A percentile compares a stretch with the other conserved stretches of the same genome.
Conservation (phyloP, 1,140 invertebrate species). For the Mamestra configurata region DNA sequence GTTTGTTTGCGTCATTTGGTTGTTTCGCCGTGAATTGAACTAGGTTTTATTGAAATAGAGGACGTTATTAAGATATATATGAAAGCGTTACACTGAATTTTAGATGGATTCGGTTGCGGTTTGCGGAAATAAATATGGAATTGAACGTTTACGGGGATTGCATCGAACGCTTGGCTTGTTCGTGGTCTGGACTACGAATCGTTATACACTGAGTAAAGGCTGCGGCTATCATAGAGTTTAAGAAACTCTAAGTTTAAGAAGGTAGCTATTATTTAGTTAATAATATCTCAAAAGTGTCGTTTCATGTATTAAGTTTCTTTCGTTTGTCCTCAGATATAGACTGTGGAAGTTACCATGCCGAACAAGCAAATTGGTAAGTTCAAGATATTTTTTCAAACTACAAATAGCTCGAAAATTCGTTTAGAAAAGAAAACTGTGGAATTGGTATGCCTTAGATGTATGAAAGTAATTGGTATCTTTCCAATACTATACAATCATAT, state of each 20-base stretch:
- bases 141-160: slow-evolving; percentile 8
- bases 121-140: slow-evolving; percentile 28
- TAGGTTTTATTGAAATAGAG: slow-evolving; percentile 60
- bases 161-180: background rate
- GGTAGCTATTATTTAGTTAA: too few species aligned
- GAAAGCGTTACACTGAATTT: slow-evolving; percentile 30
- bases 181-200: background rate
- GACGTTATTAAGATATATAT: slow-evolving; percentile 47
- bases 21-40: slow-evolving; percentile 67
- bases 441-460: too few species aligned
- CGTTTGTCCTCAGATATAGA: too few species aligned
- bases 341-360: too few species aligned
- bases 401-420: too few species aligned
- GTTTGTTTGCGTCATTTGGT: slow-evolving; percentile 72
- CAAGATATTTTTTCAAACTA: too few species aligned
- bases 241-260: too few species aligned
- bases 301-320: too few species aligned
- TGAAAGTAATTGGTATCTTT: too few species aligned
- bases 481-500: background rate
- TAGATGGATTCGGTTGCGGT: slow-evolving; percentile 15
- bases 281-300: background rate
- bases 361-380: too few species aligned
- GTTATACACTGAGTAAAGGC: background rate
- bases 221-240: background rate
- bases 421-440: too few species aligned